Evolutionary conservation across 1,140 invertebrate species (phyloP).

Genomic region (Hylyphantes graminicola): DNA sequence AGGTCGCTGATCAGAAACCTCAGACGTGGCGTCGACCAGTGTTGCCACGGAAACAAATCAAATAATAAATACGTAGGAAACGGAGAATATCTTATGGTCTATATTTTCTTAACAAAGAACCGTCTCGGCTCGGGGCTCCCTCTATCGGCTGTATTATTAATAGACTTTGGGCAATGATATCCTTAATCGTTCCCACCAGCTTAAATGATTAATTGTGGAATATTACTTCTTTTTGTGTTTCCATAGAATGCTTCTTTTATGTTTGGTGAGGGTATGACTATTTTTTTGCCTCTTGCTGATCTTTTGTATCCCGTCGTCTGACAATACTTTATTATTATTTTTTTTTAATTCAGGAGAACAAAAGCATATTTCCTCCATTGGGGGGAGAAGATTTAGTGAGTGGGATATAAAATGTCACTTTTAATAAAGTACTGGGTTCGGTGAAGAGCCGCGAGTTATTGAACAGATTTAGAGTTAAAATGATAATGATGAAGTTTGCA

Average conservation of each 20-base stretch:
- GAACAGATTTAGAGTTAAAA: background rate
- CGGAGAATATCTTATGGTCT: slow-evolving; percentile 6
- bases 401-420: slow-evolving; percentile 6
- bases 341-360: slow-evolving; percentile 14
- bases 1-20: slow-evolving; percentile 5
- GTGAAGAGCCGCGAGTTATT: too few species aligned
- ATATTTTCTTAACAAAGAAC: slow-evolving; percentile 44
- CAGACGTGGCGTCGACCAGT: background rate
- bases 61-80: slow-evolving; percentile 49
- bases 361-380: background rate
- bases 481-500: background rate
- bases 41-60: slow-evolving; percentile 36
- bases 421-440: slow-evolving; percentile 8
- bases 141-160: slow-evolving; percentile 32
- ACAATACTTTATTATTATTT: background rate
- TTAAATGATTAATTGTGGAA: slow-evolving; percentile 44
- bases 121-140: background rate
- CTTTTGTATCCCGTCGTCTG: slow-evolving; percentile 7
- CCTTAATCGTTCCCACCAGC: slow-evolving; percentile 27
- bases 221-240: slow-evolving; percentile 48
- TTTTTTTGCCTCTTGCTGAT: slow-evolving; percentile 21
- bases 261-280: background rate
- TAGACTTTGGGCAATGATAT: slow-evolving; percentile 40
- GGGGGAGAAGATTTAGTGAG: background rate
- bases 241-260: slow-evolving; percentile 16